phyloP scores from a whole-genome alignment of 2,113 vertebrate species.

The Brachyistius frenatus region DNA sequence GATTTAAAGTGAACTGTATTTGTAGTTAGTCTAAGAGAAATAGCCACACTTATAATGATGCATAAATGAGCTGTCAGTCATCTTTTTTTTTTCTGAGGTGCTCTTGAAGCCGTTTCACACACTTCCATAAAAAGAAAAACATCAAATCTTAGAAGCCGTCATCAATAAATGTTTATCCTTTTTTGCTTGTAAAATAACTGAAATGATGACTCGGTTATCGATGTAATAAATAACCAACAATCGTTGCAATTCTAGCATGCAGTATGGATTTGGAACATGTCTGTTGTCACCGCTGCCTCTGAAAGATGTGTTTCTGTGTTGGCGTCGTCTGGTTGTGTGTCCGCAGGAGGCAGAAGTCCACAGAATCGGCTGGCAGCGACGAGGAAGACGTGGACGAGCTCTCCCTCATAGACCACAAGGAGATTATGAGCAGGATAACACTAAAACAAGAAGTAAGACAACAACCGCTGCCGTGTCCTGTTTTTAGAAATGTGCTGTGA shows the following conservation, averaged over 20 bases:
- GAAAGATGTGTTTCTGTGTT: conserved; percentile 1
- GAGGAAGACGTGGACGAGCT: conserved; percentile 94
- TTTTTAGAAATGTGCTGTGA: conserved; percentile 10
- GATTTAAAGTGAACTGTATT: too few relatives aligned
- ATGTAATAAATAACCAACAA: too few relatives aligned
- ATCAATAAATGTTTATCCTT: too few relatives aligned
- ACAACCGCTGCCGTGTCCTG: neutral
- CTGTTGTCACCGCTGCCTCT: neutral
- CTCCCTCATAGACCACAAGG: conserved; percentile 95
- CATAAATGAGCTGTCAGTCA: too few relatives aligned
- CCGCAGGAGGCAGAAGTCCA: conserved; percentile 86
- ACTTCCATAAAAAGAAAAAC: too few relatives aligned
- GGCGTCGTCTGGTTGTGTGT: neutral
- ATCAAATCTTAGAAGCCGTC: too few relatives aligned
- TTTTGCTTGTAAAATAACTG: neutral
- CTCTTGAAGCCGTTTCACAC: too few relatives aligned
- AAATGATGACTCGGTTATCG: neutral
- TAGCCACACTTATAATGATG: too few relatives aligned
- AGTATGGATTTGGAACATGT: neutral
- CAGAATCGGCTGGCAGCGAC: conserved; percentile 84
- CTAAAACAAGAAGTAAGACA: conserved; percentile 92
- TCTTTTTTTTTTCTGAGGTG: too few relatives aligned
- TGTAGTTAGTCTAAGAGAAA: too few relatives aligned
- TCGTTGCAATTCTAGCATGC: neutral
- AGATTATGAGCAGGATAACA: conserved; percentile 95